These are phyloP conservation scores for Girardinichthys multiradiatus DNA, from an alignment of 2,113 vertebrate genomes.

Conservation along the genomic window DNA sequence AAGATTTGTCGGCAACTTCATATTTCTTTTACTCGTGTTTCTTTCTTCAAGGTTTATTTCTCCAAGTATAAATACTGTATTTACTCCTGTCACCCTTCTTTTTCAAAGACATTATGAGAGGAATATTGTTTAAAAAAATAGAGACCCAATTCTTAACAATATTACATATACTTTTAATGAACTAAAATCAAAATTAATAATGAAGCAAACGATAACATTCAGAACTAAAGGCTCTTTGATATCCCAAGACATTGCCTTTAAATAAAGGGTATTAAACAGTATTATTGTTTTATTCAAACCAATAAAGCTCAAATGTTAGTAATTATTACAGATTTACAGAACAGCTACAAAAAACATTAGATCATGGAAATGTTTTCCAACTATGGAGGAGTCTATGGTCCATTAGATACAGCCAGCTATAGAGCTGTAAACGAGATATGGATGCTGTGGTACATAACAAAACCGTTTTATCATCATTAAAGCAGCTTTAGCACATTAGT, in stretches of 20 bases:
- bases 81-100: no score
- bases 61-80: no score
- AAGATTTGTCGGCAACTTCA: no score
- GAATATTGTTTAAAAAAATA: no score
- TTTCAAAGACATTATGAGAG: no score
- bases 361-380: slow-evolving; percentile 51
- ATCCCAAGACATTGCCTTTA: background rate
- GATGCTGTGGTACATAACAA: background rate
- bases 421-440: slow-evolving; percentile 35
- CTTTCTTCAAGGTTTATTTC: no score
- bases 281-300: background rate
- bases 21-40: no score
- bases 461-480: slow-evolving; percentile 14
- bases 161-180: no score
- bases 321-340: background rate
- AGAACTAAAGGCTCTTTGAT: background rate
- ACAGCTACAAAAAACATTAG: slow-evolving; percentile 28
- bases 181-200: no score
- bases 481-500: slow-evolving; percentile 6
- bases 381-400: slow-evolving; percentile 43
- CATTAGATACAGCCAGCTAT: slow-evolving; percentile 53
- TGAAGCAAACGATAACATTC: no score
- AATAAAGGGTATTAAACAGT: background rate
- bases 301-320: background rate
- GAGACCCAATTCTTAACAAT: no score